Conservation (phyloP, 2,888 invertebrate species). For the Listrodromus nycthemerus region DNA sequence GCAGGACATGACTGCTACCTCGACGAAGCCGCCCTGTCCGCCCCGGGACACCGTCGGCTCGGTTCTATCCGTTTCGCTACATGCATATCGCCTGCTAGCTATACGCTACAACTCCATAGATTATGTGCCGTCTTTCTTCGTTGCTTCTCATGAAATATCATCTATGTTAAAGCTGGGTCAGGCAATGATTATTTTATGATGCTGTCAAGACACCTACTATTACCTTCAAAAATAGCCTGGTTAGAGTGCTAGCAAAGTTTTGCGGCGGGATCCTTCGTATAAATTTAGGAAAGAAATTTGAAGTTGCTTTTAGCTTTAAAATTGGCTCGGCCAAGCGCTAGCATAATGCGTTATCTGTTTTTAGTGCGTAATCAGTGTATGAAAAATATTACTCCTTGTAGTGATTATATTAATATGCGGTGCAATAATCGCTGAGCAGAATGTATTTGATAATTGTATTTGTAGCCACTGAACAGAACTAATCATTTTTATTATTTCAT, state of each 20-base stretch:
- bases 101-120: constrained; percentile 11
- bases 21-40: constrained; percentile 53
- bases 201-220: background rate
- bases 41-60: constrained; percentile 59
- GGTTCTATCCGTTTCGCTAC: constrained; percentile 45
- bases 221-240: background rate
- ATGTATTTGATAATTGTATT: no score
- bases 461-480: no score
- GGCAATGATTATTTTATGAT: background rate
- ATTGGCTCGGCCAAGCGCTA: no score
- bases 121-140: constrained; percentile 35
- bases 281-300: background rate
- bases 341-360: no score
- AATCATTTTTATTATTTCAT: no score
- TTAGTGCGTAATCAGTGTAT: no score
- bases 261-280: background rate
- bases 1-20: constrained; percentile 65
- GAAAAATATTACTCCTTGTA: no score
- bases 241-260: background rate
- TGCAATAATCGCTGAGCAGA: no score
- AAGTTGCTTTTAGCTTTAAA: background rate
- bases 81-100: constrained; percentile 44
- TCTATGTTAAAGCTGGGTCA: background rate
- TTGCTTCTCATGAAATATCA: background rate
- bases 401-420: no score